These are phyloP conservation scores for Thamnophis sirtalis DNA, from an alignment of 2,113 vertebrate genomes.

Conservation along the genomic window DNA sequence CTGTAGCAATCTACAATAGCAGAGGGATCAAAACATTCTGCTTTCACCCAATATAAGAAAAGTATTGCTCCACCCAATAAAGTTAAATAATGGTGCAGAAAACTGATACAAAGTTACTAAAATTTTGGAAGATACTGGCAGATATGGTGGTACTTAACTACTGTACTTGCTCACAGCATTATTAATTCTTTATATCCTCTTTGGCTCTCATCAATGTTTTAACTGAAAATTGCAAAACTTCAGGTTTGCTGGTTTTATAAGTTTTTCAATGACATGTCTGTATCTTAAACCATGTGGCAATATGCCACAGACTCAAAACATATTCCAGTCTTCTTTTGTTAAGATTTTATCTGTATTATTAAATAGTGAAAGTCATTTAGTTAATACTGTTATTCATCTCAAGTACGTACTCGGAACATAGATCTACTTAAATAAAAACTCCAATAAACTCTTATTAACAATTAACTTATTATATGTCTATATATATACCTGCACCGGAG, in stretches of 20 bases:
- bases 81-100: not conserved
- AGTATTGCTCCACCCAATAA: not conserved
- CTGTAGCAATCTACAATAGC: not conserved
- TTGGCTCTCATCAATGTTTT: not conserved
- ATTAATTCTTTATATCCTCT: not conserved
- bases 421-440: not conserved
- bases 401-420: not conserved
- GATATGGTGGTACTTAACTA: not conserved
- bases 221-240: not conserved
- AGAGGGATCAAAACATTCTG: not conserved
- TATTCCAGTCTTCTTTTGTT: not conserved
- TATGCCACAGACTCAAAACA: not conserved
- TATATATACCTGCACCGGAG: constrained; percentile 87
- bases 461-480: constrained; percentile 11
- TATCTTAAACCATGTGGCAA: not conserved
- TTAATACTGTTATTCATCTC: not conserved
- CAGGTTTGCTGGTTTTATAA: not conserved
- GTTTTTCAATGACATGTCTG: not conserved
- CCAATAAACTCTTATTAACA: constrained; percentile 14
- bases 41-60: not conserved
- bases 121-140: not conserved
- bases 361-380: not conserved
- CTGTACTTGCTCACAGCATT: not conserved
- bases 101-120: not conserved
- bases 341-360: not conserved